Conservation (phyloP, 2,888 invertebrate genomes). For the Xestoiulus laeticollis region DNA sequence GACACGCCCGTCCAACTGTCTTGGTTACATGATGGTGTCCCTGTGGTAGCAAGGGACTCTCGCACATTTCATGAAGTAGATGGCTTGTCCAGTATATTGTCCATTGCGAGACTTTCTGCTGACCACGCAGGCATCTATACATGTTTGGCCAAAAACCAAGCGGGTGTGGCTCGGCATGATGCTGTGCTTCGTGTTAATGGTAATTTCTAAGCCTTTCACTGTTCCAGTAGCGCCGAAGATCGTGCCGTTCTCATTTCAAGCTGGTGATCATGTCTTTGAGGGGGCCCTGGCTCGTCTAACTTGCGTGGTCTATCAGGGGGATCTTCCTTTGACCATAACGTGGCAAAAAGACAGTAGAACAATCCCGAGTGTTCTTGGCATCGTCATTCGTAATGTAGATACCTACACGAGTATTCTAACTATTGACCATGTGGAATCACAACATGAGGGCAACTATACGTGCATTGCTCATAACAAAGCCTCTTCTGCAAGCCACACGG, state of each 20-base stretch:
- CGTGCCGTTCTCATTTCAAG: conserved; percentile 54
- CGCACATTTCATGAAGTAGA: conserved; percentile 64
- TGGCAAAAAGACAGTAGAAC: conserved; percentile 52
- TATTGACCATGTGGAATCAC: conserved; percentile 50
- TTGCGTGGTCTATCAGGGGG: conserved; percentile 55
- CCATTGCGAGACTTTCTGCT: conserved; percentile 78
- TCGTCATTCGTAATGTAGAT: conserved; percentile 56
- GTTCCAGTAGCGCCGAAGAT: conserved; percentile 55
- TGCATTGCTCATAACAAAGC: conserved; percentile 56
- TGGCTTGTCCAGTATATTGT: conserved; percentile 79
- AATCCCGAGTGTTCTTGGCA: conserved; percentile 25
- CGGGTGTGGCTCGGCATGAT: conserved; percentile 80
- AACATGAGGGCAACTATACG: conserved; percentile 54
- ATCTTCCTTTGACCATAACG: conserved; percentile 51
- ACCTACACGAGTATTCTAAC: conserved; percentile 53
- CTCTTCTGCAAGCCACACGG: conserved; percentile 57
- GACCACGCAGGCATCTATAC: conserved; percentile 80
- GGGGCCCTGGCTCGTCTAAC: conserved; percentile 54
- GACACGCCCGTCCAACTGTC: conserved; percentile 81
- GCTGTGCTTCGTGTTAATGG: conserved; percentile 83
- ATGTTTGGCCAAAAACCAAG: conserved; percentile 80
- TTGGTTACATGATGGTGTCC: conserved; percentile 80
- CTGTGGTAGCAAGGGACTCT: conserved; percentile 50
- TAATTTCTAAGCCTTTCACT: conserved; percentile 65
- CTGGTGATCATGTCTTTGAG: conserved; percentile 53